Evolutionary conservation across 1,140 invertebrate genomes (phyloP), one percentile per base, ranked within the genome.

Genomic region (Akabosia matsudoensis): DNA sequence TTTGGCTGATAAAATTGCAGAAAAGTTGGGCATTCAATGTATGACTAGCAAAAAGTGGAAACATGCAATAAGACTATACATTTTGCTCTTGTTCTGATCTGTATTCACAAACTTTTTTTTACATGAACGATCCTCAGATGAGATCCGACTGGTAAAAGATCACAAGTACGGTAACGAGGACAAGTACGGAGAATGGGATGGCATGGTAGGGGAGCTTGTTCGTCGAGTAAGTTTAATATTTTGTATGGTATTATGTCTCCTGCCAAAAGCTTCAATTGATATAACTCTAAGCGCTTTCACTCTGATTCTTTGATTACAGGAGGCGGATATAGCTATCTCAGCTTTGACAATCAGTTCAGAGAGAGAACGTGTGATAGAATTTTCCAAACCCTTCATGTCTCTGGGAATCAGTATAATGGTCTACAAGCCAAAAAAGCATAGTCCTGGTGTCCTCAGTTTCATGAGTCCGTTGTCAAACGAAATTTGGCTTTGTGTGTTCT

Each of bases 331-430:
- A 80, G 94, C 96, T 0, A 94, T 99, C 67, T 95, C 96, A 22
- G 92, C 96, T 10, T 89, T 99, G 86, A 97, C 97, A 22, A 97
- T 99, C 82, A 98, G 94, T 28, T 90, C 93, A 51, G 92, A 96
- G 83, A 87, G 97, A 31, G 96, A 99, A 88, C 88, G 93, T 83
- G 94, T 97, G 54, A 95, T 99, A 77, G 97, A 99, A 85, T 94
- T 94, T 83, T 98, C 93, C 79, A 99, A 99, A 86, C 97, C 97
- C 1, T 99, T 98, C 87, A 95, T 99, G 90, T 96, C 96, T 22
- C 89, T 98, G 14, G 96, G 97, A 74, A 97, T 98, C 82, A 97
- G 95, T 79, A 97, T 99, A 80, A 95, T 97, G 91, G 96, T 97
- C 82, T 98, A 97, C 86, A 97, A 96, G 84, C 94, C 95, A 3